Percentiles rank a stretch among this genome's conserved stretches.
These are phyloP conservation scores for Aradus depressus DNA, from an alignment of 2,888 invertebrate genomes.

Conservation along the genomic window DNA sequence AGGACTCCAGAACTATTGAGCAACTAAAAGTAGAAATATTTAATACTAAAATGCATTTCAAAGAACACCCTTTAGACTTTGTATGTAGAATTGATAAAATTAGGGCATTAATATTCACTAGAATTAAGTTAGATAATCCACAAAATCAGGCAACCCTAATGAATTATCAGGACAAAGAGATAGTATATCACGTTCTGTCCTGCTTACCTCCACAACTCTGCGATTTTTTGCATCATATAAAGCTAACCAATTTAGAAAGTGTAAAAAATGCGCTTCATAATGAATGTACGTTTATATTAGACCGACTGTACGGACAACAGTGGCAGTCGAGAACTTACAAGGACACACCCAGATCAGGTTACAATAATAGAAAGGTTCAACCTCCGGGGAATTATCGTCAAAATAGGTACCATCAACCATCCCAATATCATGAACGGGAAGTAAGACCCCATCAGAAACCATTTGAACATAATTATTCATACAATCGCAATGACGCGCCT, in stretches of 20 bases:
- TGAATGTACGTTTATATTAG: not conserved
- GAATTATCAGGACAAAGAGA: not conserved
- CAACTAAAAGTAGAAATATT: not conserved
- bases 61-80: not conserved
- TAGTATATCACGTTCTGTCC: not conserved
- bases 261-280: not conserved
- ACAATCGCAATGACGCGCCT: too few species aligned
- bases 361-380: too few species aligned
- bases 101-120: not conserved
- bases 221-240: conserved; percentile 2
- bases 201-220: not conserved
- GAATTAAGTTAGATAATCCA: not conserved
- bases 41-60: not conserved
- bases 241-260: not conserved
- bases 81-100: not conserved
- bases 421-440: too few species aligned
- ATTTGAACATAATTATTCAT: not conserved
- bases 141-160: not conserved
- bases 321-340: too few species aligned
- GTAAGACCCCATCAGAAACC: too few species aligned
- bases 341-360: too few species aligned
- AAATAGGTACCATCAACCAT: too few species aligned
- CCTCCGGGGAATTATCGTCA: too few species aligned
- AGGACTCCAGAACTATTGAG: not conserved
- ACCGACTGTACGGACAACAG: not conserved